A percentile compares a stretch with the other conserved stretches of the same genome.
phyloP scores from a whole-genome alignment of 2,113 vertebrate genomes.

The Panthera uncia region DNA sequence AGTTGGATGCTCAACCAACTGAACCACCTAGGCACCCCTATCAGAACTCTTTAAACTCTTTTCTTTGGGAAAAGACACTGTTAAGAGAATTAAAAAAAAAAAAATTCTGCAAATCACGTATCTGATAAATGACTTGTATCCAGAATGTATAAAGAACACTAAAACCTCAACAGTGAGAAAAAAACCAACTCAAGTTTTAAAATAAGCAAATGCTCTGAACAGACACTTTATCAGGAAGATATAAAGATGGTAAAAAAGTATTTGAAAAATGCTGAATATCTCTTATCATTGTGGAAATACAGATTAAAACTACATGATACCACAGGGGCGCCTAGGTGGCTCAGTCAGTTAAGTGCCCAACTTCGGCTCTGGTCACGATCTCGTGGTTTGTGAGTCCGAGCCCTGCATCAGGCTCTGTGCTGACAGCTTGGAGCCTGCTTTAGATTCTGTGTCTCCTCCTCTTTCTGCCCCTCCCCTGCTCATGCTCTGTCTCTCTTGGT shows the following conservation, averaged over 20 bases:
- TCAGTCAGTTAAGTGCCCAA: background rate
- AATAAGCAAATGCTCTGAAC: background rate
- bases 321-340: background rate
- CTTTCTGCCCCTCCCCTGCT: background rate
- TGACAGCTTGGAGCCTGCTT: background rate
- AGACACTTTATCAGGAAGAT: background rate
- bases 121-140: no score
- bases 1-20: no score
- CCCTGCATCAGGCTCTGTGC: background rate
- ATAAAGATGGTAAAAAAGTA: background rate
- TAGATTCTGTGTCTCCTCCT: no score
- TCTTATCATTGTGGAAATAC: background rate
- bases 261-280: background rate
- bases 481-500: background rate
- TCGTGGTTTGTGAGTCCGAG: background rate
- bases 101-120: no score
- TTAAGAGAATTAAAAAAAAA: no score
- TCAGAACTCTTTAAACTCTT: no score
- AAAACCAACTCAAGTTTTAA: background rate
- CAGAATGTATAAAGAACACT: background rate
- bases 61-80: no score
- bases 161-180: background rate
- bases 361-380: background rate
- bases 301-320: conserved; percentile 1
- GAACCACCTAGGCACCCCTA: no score